Conservation (phyloP, 2,797 vertebrate species). For the Bradypodion pumilum region DNA sequence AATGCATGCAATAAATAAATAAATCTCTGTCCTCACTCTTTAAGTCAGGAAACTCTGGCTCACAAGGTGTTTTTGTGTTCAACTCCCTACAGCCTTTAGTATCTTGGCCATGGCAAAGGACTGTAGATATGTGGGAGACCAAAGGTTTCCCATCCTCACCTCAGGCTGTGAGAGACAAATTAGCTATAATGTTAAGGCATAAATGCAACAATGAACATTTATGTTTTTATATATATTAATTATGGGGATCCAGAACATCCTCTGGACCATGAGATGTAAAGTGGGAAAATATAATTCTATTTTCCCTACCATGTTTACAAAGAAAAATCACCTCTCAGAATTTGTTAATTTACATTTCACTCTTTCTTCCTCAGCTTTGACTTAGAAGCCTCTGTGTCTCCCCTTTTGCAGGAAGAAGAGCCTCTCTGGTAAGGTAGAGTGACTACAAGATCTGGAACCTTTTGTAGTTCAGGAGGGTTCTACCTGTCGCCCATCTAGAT, state of each 20-base stretch:
- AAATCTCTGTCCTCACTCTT: too few species aligned
- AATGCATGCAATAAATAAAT: too few species aligned
- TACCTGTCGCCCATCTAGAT: neutral
- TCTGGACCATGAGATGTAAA: neutral
- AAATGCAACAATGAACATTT: neutral
- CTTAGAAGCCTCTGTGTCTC: neutral
- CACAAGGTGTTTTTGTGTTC: neutral
- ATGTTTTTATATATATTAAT: neutral
- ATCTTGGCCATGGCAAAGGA: neutral
- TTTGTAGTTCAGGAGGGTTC: neutral
- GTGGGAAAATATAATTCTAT: neutral
- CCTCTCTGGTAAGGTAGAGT: neutral
- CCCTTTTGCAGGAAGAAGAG: neutral
- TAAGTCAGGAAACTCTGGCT: neutral
- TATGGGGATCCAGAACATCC: neutral
- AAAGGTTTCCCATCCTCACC: neutral
- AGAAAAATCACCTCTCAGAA: neutral
- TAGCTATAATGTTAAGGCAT: neutral
- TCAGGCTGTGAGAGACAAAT: neutral
- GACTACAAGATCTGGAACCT: neutral
- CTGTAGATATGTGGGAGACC: neutral
- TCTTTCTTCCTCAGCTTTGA: neutral
- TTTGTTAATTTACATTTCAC: neutral
- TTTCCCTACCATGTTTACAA: too few species aligned
- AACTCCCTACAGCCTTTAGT: neutral